These are phyloP conservation scores for Labeo rohita DNA, from an alignment of 2,113 vertebrate genomes.

Conservation along the genomic window DNA sequence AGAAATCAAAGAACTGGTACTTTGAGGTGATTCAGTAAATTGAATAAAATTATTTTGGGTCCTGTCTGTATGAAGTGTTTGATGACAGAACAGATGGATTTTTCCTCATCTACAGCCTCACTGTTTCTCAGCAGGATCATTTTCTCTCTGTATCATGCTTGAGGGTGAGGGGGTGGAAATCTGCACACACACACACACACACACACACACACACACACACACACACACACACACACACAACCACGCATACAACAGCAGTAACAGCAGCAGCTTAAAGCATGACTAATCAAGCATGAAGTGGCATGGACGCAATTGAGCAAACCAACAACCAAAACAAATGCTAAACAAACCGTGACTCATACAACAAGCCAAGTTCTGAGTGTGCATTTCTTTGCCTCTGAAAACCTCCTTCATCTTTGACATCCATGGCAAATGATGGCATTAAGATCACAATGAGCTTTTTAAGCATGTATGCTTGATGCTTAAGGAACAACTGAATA, in stretches of 20 bases:
- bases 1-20: not conserved
- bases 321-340: constrained; percentile 37
- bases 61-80: not conserved
- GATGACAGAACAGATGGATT: not conserved
- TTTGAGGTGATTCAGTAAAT: not conserved
- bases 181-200: not conserved
- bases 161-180: constrained; percentile 26
- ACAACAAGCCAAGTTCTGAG: not conserved
- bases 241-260: not conserved
- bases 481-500: not conserved
- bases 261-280: constrained; percentile 2
- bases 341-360: constrained; percentile 43
- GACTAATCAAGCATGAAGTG: constrained; percentile 48
- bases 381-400: not conserved
- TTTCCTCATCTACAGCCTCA: not conserved
- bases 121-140: constrained; percentile 13
- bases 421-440: not conserved
- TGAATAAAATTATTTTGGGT: not conserved
- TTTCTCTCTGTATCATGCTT: not conserved
- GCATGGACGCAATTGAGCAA: constrained; percentile 13
- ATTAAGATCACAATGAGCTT: not conserved
- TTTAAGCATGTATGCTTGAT: not conserved
- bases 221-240: not conserved
- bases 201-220: not conserved
- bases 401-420: constrained; percentile 17